Conservation (phyloP, 2,888 invertebrate species). For the Nomada goodeniana region DNA sequence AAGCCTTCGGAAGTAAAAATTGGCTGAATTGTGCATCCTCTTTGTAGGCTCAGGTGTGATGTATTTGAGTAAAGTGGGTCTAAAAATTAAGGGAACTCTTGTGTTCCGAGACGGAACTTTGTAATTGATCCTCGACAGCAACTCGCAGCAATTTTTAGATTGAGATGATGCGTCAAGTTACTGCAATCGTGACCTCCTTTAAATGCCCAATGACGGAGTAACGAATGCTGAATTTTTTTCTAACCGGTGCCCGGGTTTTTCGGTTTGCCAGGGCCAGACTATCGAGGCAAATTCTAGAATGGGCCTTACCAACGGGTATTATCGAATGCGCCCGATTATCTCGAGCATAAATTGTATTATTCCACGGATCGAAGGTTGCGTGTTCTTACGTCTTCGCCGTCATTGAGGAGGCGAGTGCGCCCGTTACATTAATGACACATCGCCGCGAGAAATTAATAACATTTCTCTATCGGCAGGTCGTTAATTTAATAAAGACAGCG, state of each 20-base stretch:
- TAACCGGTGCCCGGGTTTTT: neutral
- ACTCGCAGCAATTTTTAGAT: too few relatives aligned
- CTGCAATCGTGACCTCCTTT: too few relatives aligned
- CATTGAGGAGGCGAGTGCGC: slow-evolving; percentile 6
- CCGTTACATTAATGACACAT: slow-evolving; percentile 13
- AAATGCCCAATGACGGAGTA: too few relatives aligned
- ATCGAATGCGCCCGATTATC: slow-evolving; percentile 40
- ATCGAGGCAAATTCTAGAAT: neutral
- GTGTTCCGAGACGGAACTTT: too few relatives aligned
- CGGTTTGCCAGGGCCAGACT: neutral
- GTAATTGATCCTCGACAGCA: too few relatives aligned
- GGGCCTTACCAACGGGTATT: neutral
- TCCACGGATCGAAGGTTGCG: slow-evolving; percentile 13
- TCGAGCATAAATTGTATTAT: neutral
- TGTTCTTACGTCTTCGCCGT: neutral
- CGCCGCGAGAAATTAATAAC: slow-evolving; percentile 25
- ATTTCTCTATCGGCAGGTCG: slow-evolving; percentile 23
- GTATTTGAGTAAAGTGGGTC: too few relatives aligned
- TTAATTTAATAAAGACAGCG: slow-evolving; percentile 27
- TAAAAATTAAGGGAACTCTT: too few relatives aligned
- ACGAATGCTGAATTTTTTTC: too few relatives aligned
- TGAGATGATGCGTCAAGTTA: too few relatives aligned
- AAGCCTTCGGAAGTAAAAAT: too few relatives aligned
- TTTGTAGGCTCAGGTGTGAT: too few relatives aligned
- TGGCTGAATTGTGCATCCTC: too few relatives aligned